phyloP scores from a whole-genome alignment of 2,113 vertebrate genomes.

The Hemiprocne comata region DNA sequence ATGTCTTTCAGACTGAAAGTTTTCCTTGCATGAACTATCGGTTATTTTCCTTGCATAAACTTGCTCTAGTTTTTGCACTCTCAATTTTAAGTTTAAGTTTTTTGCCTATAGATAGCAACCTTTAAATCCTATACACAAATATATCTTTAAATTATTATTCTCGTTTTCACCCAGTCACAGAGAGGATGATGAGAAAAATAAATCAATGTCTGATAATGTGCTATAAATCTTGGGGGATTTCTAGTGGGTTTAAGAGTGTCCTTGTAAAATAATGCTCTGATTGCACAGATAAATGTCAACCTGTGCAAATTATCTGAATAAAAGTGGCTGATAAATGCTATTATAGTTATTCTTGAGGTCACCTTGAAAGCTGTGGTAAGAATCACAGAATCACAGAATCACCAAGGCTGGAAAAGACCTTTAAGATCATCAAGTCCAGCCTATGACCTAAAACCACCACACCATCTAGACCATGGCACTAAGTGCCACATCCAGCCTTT shows the following conservation, averaged over 20 bases:
- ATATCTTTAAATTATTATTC: background rate
- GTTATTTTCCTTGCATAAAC: slow-evolving; percentile 9
- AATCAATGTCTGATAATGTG: slow-evolving; percentile 25
- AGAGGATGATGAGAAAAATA: slow-evolving; percentile 9
- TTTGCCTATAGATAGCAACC: background rate
- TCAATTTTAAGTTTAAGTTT: background rate
- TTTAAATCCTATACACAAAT: background rate
- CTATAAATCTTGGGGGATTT: slow-evolving; percentile 5
- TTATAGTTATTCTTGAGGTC: slow-evolving; percentile 16
- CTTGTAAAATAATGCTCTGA: slow-evolving; percentile 28
- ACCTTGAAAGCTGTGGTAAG: slow-evolving; percentile 22
- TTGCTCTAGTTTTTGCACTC: background rate
- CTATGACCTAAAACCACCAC: too few species aligned
- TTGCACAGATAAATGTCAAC: slow-evolving; percentile 9
- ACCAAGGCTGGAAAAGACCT: too few species aligned
- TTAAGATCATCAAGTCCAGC: too few species aligned
- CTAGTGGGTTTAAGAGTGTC: background rate
- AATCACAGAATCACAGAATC: too few species aligned
- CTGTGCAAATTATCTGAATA: slow-evolving; percentile 31
- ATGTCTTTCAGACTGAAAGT: background rate
- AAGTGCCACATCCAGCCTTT: too few species aligned
- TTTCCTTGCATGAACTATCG: slow-evolving; percentile 1
- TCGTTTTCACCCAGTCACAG: background rate
- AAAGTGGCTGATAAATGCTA: background rate
- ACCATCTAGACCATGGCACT: too few species aligned